Evolutionary conservation across 2,797 vertebrate genomes (phyloP).

Genomic region (Danio choprae): DNA sequence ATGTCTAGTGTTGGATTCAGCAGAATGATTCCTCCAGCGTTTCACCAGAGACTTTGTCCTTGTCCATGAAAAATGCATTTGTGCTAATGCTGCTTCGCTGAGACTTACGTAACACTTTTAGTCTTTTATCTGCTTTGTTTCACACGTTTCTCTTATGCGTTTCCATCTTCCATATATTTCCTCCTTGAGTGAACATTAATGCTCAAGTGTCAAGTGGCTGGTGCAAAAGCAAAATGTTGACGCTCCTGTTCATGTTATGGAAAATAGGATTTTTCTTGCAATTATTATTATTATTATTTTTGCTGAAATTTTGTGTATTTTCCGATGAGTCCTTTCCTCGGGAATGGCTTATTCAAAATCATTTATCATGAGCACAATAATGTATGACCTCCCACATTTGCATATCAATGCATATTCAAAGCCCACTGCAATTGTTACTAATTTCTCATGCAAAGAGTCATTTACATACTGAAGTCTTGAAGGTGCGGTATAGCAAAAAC

Average conservation of each 20-base stretch:
- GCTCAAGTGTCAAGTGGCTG: neutral
- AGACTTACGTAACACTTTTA: neutral
- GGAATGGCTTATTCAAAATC: neutral
- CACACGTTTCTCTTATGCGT: neutral
- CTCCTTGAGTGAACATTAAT: neutral
- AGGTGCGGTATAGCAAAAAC: neutral
- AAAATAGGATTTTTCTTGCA: slow-evolving; percentile 15
- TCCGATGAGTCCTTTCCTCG: neutral
- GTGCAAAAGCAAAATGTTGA: neutral
- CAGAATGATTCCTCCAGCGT: neutral
- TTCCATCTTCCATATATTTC: neutral
- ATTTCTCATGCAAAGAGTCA: neutral
- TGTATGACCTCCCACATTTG: neutral
- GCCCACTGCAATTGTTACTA: neutral
- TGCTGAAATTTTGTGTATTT: neutral
- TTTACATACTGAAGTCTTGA: neutral
- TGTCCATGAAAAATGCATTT: neutral
- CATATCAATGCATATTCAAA: slow-evolving; percentile 28
- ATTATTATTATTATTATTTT: too few species aligned
- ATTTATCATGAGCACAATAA: neutral
- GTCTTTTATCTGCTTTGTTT: slow-evolving; percentile 20
- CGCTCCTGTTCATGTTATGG: neutral
- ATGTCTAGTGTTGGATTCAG: neutral
- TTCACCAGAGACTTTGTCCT: slow-evolving; percentile 8
- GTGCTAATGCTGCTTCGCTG: neutral